Base-by-base conservation (phyloP, 1,140 invertebrate genomes). In the Piezodorus guildinii region DNA sequence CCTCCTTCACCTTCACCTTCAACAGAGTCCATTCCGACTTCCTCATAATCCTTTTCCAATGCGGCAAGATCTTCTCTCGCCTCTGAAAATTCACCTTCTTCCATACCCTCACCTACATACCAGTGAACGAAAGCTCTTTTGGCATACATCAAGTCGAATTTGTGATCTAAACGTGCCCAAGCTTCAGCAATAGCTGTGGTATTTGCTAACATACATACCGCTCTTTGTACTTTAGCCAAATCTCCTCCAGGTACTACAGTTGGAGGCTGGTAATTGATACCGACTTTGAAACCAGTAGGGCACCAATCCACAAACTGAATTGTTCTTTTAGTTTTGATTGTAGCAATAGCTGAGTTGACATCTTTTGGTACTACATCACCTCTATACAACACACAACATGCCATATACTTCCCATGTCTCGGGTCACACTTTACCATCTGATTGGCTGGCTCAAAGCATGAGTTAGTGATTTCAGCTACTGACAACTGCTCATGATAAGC, bases 401-500 rank as follows among this genome's bases (percentile, higher is more conserved):
- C 88, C 88, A 92, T 91, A 74, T 87, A 88, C 74, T 88, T 88
- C 39, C 86, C 85, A 70, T 86, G 84, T 46, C 86, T 76, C 2
- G 86, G 86, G 71, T 89, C 86, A 72, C 87, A 90, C 75, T 91
- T 91, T 1, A 92, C 89, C 88, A 91, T 88, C 72, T 84, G 82
- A 72, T 83, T 85, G 62, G 79, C 77, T 15, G 84, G 81, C 69
- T 87, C 84, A 70, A 87, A 88, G 71, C 83, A 85, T 77, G 79
- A 77, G 66, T 83, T 84, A 56, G 85, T 87, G 62, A 85, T 84
- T 70, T 86, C 83, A 43, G 78, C 75, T n/a, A 86, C 78, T 3
- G 76, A 78, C 3, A 81, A 70, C 64, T 78, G 75, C 68, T 84
- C 81, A 69, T 83, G 81, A 69, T 81, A 80, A 14, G 83, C 81